A percentile compares a stretch with the other conserved stretches of the same genome.
Evolutionary conservation across 1,140 invertebrate genomes (phyloP).

Genomic region (Sipha flava): DNA sequence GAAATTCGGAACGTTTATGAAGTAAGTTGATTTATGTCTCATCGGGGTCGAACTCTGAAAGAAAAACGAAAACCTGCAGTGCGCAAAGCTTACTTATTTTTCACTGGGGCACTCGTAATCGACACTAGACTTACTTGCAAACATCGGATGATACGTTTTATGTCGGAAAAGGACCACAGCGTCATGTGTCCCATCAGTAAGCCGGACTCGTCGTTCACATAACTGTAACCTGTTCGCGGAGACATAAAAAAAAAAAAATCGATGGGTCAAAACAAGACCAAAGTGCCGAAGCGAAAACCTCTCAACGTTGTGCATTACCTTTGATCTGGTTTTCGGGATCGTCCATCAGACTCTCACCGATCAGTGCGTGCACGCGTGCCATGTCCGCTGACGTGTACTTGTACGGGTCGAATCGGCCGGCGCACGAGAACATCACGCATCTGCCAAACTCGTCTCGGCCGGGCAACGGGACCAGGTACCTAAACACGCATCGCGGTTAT

Average conservation of each 20-base stretch:
- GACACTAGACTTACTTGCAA: slow-evolving; percentile 61
- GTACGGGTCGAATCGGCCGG: slow-evolving; percentile 63
- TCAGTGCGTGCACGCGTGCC: slow-evolving; percentile 63
- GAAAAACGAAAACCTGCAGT: neutral
- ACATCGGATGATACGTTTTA: slow-evolving; percentile 66
- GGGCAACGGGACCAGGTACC: slow-evolving; percentile 65
- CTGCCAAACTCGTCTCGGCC: slow-evolving; percentile 63
- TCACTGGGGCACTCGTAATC: no score
- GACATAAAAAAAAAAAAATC: neutral
- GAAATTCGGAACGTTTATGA: slow-evolving; percentile 68
- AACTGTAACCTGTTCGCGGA: slow-evolving; percentile 59
- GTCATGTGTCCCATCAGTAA: slow-evolving; percentile 72
- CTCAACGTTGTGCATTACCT: slow-evolving; percentile 33
- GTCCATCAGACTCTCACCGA: slow-evolving; percentile 67
- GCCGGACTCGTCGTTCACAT: slow-evolving; percentile 75
- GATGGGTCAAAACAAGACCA: no score
- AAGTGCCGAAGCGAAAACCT: no score
- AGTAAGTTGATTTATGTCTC: slow-evolving; percentile 74
- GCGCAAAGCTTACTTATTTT: no score
- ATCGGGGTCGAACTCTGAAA: slow-evolving; percentile 75
- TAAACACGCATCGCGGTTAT: no score
- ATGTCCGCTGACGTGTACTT: slow-evolving; percentile 64
- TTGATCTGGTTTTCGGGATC: slow-evolving; percentile 64
- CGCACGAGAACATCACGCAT: slow-evolving; percentile 63
- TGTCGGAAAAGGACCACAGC: slow-evolving; percentile 69